Percentiles rank a stretch among this genome's conserved stretches.
Evolutionary conservation across 2,797 vertebrate species (phyloP).

Genomic region (Yasuhikotakia modesta): DNA sequence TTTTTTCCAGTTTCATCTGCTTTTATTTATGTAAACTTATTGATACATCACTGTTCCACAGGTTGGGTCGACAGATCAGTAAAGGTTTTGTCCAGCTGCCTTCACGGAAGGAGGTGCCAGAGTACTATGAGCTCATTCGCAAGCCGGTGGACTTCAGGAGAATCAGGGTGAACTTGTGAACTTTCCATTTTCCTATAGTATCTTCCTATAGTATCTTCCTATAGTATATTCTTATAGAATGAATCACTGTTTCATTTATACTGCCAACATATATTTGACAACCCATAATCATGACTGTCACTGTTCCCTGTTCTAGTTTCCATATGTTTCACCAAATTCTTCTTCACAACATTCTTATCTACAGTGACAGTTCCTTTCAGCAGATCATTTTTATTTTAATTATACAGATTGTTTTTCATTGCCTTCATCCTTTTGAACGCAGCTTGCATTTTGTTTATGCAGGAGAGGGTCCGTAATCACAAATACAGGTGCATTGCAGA

Average conservation of each 20-base stretch:
- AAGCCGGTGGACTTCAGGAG: slow-evolving; percentile 99
- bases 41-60: slow-evolving; percentile 67
- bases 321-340: background rate
- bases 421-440: background rate
- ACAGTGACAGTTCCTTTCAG: background rate
- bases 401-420: background rate
- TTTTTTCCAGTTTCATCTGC: too few relatives aligned
- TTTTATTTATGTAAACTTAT: background rate
- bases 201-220: background rate
- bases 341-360: background rate
- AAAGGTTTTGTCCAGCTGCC: slow-evolving; percentile 98
- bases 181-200: background rate
- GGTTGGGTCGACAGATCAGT: slow-evolving; percentile 95
- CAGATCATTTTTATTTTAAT: background rate
- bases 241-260: background rate
- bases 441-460: slow-evolving; percentile 56
- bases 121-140: slow-evolving; percentile 97
- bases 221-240: background rate
- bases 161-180: slow-evolving; percentile 85
- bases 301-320: background rate
- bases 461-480: slow-evolving; percentile 98
- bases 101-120: slow-evolving; percentile 95
- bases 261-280: background rate
- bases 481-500: slow-evolving; percentile 95
- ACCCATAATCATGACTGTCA: background rate